Base-by-base conservation (phyloP, 2,888 invertebrate species). In the Polylopha cassiicola region DNA sequence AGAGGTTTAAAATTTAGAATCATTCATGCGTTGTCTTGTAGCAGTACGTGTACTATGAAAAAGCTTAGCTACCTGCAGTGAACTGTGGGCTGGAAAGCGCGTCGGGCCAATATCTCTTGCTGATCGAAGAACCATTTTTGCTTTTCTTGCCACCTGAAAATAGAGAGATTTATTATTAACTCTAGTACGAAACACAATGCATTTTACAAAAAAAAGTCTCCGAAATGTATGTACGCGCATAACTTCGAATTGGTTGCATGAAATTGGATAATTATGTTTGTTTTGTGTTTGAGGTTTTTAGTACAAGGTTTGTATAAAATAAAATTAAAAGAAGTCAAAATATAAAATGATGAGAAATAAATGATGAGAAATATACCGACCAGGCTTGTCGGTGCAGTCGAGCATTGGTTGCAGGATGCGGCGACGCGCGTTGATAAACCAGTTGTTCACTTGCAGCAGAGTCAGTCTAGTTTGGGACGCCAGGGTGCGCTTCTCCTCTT, bases 371-470 rank as follows among this genome's bases (percentile, higher is more conserved):
- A 11, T 3, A 8, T 3, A 44, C 58, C 49, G 0, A 80, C 81
- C 80, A 5, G 84, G 81, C 33, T 85, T 85, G n/a, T 85, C 85
- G 1, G 77, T 64, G 28, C 82, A 82, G 50, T 97, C 96, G 30
- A 97, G 73, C 96, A 97, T 97, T 0, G 97, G 97, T 70, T 96
- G 96, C 36, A 97, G 84, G 57, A 97, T 97, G 53, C 97, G 87
- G 42, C 97, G 88, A 20, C 97, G 87, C 2, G 97, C 97, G 81
- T 97, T 97, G 51, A 97, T 97, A 76, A 97, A 95, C 95, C 95
- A 95, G 68, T 95, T 95, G 84, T 95, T 95, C 47, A 97, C 95
- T 80, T 95, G 95, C 26, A 95, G 86, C 32, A 95, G 78, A 0
- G 96, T 96, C 39, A 97, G 88, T 59, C 95, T 91, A 18, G 97